These are phyloP conservation scores for Apamea crenata DNA, from an alignment of 2,888 invertebrate species.

Conservation along the genomic window DNA sequence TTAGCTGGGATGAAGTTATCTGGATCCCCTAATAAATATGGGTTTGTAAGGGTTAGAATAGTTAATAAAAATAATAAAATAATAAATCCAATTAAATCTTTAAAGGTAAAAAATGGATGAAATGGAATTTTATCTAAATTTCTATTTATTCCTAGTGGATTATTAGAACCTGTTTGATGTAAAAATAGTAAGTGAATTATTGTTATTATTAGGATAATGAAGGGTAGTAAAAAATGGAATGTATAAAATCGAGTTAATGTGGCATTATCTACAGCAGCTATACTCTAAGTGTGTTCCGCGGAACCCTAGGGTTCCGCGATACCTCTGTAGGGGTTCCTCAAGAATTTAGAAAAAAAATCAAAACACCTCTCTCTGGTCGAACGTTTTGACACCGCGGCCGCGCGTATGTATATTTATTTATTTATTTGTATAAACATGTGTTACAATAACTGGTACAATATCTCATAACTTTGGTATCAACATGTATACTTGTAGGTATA, in stretches of 20 bases:
- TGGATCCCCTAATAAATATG: conserved; percentile 92
- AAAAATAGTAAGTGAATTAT: conserved; percentile 92
- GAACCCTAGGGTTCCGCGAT: too few species aligned
- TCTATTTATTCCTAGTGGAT: conserved; percentile 91
- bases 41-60: conserved; percentile 88
- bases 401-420: too few species aligned
- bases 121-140: conserved; percentile 93
- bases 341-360: too few species aligned
- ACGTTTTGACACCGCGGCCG: too few species aligned
- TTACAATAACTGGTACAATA: too few species aligned
- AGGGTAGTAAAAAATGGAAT: conserved; percentile 93
- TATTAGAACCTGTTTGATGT: conserved; percentile 93
- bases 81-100: conserved; percentile 92
- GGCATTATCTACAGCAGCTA: conserved; percentile 93
- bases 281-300: too few species aligned
- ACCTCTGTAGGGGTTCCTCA: too few species aligned
- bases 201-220: conserved; percentile 91
- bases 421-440: too few species aligned
- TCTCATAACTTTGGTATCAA: too few species aligned
- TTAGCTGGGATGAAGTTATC: conserved; percentile 94
- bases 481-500: too few species aligned
- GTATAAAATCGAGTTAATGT: conserved; percentile 94
- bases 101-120: conserved; percentile 92
- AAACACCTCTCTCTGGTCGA: too few species aligned
- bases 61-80: conserved; percentile 89